Conservation (phyloP, 2,797 vertebrate species). For the Myiotriccus ornatus region DNA sequence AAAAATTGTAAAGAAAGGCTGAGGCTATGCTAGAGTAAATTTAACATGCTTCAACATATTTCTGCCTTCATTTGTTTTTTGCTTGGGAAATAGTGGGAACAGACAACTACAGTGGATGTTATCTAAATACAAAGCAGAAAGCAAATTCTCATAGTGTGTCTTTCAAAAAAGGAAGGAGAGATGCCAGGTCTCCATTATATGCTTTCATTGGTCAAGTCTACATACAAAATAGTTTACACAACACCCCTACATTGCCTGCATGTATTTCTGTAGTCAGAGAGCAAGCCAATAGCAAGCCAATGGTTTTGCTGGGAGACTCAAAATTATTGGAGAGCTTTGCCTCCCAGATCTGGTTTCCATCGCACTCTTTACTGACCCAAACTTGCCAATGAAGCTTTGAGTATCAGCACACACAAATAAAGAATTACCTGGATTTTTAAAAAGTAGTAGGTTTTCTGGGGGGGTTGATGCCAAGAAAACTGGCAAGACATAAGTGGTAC, state of each 20-base stretch:
- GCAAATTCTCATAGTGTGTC: constrained; percentile 8
- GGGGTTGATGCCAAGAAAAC: neutral
- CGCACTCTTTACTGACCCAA: neutral
- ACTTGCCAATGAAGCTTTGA: neutral
- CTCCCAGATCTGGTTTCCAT: neutral
- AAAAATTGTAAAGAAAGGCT: constrained; percentile 1
- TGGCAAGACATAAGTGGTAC: neutral
- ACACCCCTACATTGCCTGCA: neutral
- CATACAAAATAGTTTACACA: neutral
- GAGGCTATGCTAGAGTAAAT: neutral
- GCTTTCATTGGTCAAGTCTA: constrained; percentile 22
- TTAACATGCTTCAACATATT: constrained; percentile 23
- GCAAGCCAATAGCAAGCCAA: neutral
- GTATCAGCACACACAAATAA: neutral
- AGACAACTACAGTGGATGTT: neutral
- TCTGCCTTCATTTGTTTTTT: constrained; percentile 36
- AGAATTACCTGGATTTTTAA: neutral
- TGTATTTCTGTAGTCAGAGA: neutral
- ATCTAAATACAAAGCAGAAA: constrained; percentile 53
- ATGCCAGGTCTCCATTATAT: constrained; percentile 32
- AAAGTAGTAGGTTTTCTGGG: neutral
- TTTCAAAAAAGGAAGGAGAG: neutral
- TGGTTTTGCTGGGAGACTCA: neutral
- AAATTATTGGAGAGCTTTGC: neutral
- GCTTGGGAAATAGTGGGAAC: constrained; percentile 13